A percentile compares a stretch with the other conserved stretches of the same genome.
phyloP scores from a whole-genome alignment of 2,888 invertebrate genomes.

The Orthosia gracilis region DNA sequence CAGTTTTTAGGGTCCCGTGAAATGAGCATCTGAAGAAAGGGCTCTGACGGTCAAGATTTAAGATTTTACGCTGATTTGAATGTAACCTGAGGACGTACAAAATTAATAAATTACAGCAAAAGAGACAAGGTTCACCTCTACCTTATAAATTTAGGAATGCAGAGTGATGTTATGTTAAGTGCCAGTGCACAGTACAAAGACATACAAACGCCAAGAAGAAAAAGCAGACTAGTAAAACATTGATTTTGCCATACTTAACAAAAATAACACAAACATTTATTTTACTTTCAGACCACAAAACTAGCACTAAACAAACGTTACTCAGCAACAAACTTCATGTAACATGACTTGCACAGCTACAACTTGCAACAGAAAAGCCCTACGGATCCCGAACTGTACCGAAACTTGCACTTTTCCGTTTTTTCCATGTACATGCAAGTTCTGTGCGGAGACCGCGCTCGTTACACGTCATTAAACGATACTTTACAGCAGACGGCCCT shows the following conservation, averaged over 20 bases:
- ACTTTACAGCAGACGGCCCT: slow-evolving; percentile 91
- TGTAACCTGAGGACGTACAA: no score
- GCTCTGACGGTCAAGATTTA: no score
- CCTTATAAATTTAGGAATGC: no score
- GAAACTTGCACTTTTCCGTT: slow-evolving; percentile 62
- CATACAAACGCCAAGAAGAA: background rate
- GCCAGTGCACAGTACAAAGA: no score
- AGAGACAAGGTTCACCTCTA: no score
- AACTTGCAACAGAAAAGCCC: slow-evolving; percentile 26
- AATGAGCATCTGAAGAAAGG: background rate
- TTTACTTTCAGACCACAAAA: background rate
- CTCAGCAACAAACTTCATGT: background rate
- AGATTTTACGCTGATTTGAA: no score
- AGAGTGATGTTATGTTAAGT: no score
- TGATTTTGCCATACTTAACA: background rate
- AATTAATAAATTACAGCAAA: no score
- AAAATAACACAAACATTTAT: background rate
- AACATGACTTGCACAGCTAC: slow-evolving; percentile 4
- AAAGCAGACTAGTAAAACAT: slow-evolving; percentile 2
- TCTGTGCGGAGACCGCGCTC: slow-evolving; percentile 84
- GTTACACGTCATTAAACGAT: slow-evolving; percentile 91
- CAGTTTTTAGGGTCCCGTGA: slow-evolving; percentile 55
- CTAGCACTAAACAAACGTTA: background rate
- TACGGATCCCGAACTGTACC: slow-evolving; percentile 54
- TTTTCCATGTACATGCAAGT: slow-evolving; percentile 81